Percentiles rank a stretch among this genome's conserved stretches.
Conservation (phyloP, 1,140 invertebrate genomes). For the Bombus huntii region DNA sequence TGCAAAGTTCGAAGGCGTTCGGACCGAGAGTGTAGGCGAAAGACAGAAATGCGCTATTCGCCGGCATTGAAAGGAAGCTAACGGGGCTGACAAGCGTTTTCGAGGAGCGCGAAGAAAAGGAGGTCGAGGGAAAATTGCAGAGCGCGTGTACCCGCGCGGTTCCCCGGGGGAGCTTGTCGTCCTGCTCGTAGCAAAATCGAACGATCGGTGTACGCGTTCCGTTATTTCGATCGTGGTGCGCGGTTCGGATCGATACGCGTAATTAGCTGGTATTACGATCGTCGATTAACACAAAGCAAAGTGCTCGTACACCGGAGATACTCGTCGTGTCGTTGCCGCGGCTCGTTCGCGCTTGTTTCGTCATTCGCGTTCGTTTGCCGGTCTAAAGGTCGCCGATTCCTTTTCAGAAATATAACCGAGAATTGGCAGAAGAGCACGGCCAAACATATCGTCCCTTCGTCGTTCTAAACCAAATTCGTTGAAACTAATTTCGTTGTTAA, state of each 20-base stretch:
- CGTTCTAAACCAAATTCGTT: background rate
- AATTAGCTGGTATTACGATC: slow-evolving; percentile 9
- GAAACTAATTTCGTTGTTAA: background rate
- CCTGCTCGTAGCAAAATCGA: background rate
- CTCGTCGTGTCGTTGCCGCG: background rate
- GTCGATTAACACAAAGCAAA: background rate
- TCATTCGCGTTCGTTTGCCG: background rate
- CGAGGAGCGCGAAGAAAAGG: slow-evolving; percentile 28
- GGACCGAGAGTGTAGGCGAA: too few relatives aligned
- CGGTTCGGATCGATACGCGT: background rate
- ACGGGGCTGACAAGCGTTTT: slow-evolving; percentile 24
- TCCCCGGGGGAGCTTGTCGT: background rate
- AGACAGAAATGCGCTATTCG: background rate
- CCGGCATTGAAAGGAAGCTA: slow-evolving; percentile 9
- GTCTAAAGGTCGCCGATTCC: background rate
- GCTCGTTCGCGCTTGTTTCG: background rate
- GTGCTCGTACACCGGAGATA: background rate
- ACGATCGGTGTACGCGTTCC: background rate
- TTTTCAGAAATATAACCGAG: background rate
- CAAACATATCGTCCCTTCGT: background rate
- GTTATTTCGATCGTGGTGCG: slow-evolving; percentile 6
- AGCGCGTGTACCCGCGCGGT: background rate
- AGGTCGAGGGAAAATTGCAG: slow-evolving; percentile 49
- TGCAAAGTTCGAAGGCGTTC: background rate
- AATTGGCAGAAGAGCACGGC: background rate